Base-by-base conservation (phyloP, 2,888 invertebrate species). In the Philereme vetulata region DNA sequence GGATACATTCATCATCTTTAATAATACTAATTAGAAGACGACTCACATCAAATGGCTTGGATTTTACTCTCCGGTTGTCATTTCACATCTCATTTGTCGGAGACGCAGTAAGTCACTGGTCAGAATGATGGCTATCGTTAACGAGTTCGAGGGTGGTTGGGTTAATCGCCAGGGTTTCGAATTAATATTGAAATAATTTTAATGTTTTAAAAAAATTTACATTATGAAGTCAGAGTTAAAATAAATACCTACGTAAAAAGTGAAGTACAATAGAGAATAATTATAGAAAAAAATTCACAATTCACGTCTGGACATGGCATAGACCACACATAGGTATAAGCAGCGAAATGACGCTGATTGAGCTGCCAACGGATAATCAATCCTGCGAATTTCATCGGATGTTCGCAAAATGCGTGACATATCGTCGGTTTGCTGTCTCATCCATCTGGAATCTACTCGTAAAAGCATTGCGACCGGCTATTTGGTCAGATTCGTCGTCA, bases 21-120 rank as follows among this genome's bases (percentile, higher is more conserved):
- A 36, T 7, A 36, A 36, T 5, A 7, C 36, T 21, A 21, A 21
- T 21, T 38, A 21, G 4, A 43, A 35, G 11, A 49, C 4, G 33
- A 11, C 11, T 51, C 42, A 42, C 45, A 49, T 35, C 44, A 59
- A 59, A 53, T 46, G 42, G 57, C 43, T 43, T 51, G 54, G n/a
- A 55, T 38, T 44, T 45, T n/a, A 47, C 43, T 34, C 35, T 44
- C 44, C 34, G 36, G 51, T 34, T 56, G 38, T 34, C 56, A 40
- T 52, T 52, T 56, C 48, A 42, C 46, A 56, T 52, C 51, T 54
- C 34, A 54, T 47, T 52, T 51, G 51, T 51, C 35, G 43, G 50
- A 43, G 48, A 35, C 40, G 44, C 47, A 10, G 43, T 51, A 40
- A 50, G 38, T 54, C 8, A 48, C 54, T 38, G 45, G 32, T 10